Evolutionary conservation across 1,140 invertebrate genomes (phyloP).

Genomic region (Trichogramma pretiosum): DNA sequence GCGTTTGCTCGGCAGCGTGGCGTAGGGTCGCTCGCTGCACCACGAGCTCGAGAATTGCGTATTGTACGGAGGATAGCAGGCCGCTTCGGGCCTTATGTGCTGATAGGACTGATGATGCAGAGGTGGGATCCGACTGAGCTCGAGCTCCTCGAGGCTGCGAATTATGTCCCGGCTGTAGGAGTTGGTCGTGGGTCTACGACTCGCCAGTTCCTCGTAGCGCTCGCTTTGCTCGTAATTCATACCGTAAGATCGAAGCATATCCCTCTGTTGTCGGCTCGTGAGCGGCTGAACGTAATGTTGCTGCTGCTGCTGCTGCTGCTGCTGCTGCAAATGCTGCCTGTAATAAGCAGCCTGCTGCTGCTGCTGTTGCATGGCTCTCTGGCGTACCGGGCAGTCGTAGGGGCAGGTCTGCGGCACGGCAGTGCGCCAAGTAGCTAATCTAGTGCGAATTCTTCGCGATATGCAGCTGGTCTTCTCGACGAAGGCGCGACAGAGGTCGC

Average conservation of each 20-base stretch:
- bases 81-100: background rate
- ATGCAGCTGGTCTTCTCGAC: conserved; percentile 36
- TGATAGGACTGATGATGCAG: background rate
- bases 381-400: conserved; percentile 5
- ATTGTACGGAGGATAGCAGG: background rate
- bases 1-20: background rate
- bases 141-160: conserved; percentile 14
- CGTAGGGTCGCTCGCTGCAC: conserved; percentile 16
- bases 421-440: conserved; percentile 24
- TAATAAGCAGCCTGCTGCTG: background rate
- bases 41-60: background rate
- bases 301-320: conserved; percentile 16
- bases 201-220: conserved; percentile 9
- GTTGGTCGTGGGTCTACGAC: background rate
- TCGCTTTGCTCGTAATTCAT: conserved; percentile 13
- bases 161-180: conserved; percentile 11
- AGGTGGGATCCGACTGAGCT: conserved; percentile 2
- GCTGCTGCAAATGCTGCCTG: background rate
- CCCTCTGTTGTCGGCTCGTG: background rate
- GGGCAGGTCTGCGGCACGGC: conserved; percentile 15
- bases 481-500: conserved; percentile 35
- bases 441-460: conserved; percentile 27
- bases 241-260: conserved; percentile 4
- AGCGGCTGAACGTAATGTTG: background rate
- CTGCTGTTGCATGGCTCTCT: conserved; percentile 11